A percentile compares a stretch with the other conserved stretches of the same genome.
These are phyloP conservation scores for Ophioninae sp. DNA, from an alignment of 2,888 invertebrate genomes.

Conservation along the genomic window DNA sequence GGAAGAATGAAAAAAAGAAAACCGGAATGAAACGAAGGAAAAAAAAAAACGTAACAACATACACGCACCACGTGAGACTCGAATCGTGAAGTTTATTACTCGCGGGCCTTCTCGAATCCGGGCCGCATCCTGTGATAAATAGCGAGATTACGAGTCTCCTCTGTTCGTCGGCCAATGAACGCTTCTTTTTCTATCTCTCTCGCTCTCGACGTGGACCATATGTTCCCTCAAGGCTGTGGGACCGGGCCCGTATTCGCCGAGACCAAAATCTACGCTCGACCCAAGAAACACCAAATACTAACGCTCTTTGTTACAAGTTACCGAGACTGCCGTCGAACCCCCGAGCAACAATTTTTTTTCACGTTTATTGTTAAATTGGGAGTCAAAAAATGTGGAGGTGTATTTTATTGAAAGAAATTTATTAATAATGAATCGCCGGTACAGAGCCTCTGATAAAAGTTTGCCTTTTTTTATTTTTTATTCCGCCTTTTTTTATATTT, in stretches of 20 bases:
- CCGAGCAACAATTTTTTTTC: too few relatives aligned
- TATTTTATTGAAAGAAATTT: too few relatives aligned
- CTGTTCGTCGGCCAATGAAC: slow-evolving; percentile 72
- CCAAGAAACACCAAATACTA: slow-evolving; percentile 44
- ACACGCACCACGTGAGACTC: slow-evolving; percentile 64
- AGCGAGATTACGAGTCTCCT: slow-evolving; percentile 77
- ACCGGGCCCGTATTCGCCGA: slow-evolving; percentile 63
- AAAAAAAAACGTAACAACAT: slow-evolving; percentile 59
- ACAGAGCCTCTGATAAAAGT: too few relatives aligned
- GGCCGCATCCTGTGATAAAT: slow-evolving; percentile 78
- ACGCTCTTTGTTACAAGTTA: slow-evolving; percentile 33
- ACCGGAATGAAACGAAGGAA: slow-evolving; percentile 15
- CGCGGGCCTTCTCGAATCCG: slow-evolving; percentile 60
- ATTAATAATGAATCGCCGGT: too few relatives aligned
- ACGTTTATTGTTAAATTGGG: too few relatives aligned
- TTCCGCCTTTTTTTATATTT: too few relatives aligned
- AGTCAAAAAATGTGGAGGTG: too few relatives aligned
- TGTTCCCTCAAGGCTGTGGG: slow-evolving; percentile 76
- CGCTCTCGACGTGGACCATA: slow-evolving; percentile 74
- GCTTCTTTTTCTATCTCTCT: slow-evolving; percentile 63
- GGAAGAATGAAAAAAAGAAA: slow-evolving; percentile 26
- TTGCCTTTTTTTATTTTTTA: too few relatives aligned
- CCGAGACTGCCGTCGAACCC: too few relatives aligned
- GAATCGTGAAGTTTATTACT: slow-evolving; percentile 66
- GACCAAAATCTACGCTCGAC: slow-evolving; percentile 27